Evolutionary conservation across 1,140 invertebrate genomes (phyloP), one percentile per base, ranked within the genome.

Genomic region (Gryllus bimaculatus): DNA sequence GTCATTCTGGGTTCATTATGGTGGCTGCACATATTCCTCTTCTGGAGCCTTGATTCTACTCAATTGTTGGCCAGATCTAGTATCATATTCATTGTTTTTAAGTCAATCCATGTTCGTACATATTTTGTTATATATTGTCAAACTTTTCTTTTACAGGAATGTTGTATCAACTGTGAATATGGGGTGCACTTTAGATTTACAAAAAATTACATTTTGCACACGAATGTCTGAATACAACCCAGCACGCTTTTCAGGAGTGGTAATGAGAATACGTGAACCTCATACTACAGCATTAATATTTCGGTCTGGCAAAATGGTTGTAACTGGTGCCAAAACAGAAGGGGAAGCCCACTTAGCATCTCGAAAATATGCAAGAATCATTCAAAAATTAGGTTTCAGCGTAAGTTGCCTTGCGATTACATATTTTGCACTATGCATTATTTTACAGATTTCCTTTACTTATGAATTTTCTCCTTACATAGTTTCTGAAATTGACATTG

Each of bases 191-290:
- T 86, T 99, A 78, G 93, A 96, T 85, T 87, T 98, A 26, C 91
- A 93, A 84, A 93, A 94, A 81, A 99, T 99, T 81, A 98, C 98
- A 81, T 92, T 96, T 48, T 92, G 97, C 82, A 98, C 98, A 10
- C 90, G 98, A 84, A 99, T 99, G 89, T 98, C 98, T 0, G 98
- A 99, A 87, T 99, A 99, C 83, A 99, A 99, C 87, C 98, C 98
- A 48, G 93, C 95, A 77, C 92, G 98, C 84, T 99, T 99, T 89
- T 96, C 97, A 84, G 98, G 98, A 54, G 93, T 99, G 7, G 96
- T 99, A 18, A 99, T 99, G 98, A 90, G 97, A 84, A 98, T 99
- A 84, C 87, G 97, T 82, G 96, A 98, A 82, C 98, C 98, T 0
- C 88, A 97, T 84, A 96, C 97, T 21, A 99, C 98, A 8, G 98